Evolutionary conservation across 2,113 vertebrate genomes (phyloP), one percentile per base, ranked within the genome.

Genomic region (Charina bottae): DNA sequence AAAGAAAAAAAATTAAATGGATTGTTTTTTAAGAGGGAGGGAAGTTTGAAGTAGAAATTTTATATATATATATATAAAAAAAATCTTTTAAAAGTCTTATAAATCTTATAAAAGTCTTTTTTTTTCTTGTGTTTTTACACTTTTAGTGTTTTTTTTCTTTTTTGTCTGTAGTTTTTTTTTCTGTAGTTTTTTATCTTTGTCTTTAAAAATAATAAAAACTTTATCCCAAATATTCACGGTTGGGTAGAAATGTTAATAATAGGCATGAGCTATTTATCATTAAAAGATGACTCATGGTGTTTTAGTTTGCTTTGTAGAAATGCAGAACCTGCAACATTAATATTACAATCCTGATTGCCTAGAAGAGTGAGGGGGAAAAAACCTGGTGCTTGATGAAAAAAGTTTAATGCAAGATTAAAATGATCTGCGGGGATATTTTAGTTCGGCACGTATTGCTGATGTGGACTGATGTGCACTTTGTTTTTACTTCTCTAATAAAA

Each of bases 391-490:
- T 87, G 23, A 72, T 28, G 6, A 37, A 59, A 49, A 46, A 60
- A 24, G 23, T 23, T 4, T 26, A 87, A 13, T 12, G 8, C 6
- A 58, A 33, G 6, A 62, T 59, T 54, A 15, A 9, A 6, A 37
- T 64, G 12, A 42, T 42, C 72, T 54, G 21, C 4, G 5, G 0
- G 0, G 6, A 33, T 0, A 0, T 1, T 78, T 37, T 24, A 26
- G n/a, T 86, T 17, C 12, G 54, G 28, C 87, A 21, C 0, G 0
- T 55, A 55, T 60, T 88, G 53, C 46, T 24, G 46, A n/a, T 83
- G 9, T 62, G 68, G 23, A 46, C 28, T 87, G 85, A n/a, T 10
- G 55, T 86, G 24, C 26, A 49, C 15, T 87, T 72, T n/a, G 58
- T 59, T 59, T 59, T 59, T 59, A 59, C 21, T 83, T 49, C 58